Evolutionary conservation across 2,888 invertebrate species (phyloP).

Genomic region (Euzophera pinguis): DNA sequence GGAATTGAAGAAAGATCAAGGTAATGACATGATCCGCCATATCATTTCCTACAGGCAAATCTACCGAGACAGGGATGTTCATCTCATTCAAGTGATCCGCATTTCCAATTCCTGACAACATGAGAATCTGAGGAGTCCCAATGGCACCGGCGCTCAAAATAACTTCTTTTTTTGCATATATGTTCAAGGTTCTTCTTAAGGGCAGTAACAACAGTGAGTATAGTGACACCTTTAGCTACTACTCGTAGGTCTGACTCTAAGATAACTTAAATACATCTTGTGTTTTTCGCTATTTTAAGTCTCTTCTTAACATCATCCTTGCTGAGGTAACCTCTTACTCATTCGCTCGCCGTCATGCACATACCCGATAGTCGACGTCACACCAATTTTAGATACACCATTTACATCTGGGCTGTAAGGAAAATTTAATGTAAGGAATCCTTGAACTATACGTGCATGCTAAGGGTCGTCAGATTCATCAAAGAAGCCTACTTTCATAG

Average conservation of each 20-base stretch:
- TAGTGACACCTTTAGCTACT: conserved; percentile 44
- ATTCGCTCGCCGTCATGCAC: conserved; percentile 44
- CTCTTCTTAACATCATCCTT: conserved; percentile 31
- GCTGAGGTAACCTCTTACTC: conserved; percentile 45
- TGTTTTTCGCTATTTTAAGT: conserved; percentile 40
- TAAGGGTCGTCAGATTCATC: conserved; percentile 41
- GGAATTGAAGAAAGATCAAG: conserved; percentile 35
- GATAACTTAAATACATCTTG: conserved; percentile 45
- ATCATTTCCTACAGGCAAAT: conserved; percentile 49
- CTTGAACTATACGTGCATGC: conserved; percentile 39
- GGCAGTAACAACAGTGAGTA: conserved; percentile 23
- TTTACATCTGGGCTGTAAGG: conserved; percentile 50
- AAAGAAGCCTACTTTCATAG: conserved; percentile 42
- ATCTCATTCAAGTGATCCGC: conserved; percentile 37
- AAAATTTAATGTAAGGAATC: conserved; percentile 35
- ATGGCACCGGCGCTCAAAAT: conserved; percentile 54
- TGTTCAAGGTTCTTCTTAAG: conserved; percentile 17
- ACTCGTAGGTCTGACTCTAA: conserved; percentile 35
- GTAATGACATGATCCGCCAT: conserved; percentile 50
- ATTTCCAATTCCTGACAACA: conserved; percentile 57
- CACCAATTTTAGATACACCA: conserved; percentile 49
- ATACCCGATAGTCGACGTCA: conserved; percentile 42
- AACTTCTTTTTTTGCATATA: conserved; percentile 47
- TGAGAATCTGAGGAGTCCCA: conserved; percentile 50
- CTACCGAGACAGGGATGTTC: conserved; percentile 34